Evolutionary conservation across 2,888 invertebrate species (phyloP).

Genomic region (Ormia ochracea): DNA sequence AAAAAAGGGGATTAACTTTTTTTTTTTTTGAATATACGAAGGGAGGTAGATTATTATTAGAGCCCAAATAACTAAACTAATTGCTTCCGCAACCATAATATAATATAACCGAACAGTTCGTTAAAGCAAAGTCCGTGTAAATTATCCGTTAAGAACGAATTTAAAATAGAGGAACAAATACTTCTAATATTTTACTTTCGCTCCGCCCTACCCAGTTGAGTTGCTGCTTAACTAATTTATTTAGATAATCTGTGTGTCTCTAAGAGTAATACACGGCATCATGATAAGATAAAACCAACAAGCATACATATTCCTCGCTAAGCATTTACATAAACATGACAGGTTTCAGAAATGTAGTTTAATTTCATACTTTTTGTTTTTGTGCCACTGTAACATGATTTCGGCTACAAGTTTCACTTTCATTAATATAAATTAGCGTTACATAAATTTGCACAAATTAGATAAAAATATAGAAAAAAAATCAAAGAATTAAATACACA

Average conservation of each 20-base stretch:
- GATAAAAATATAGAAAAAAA: not conserved
- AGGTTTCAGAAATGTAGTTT: not conserved
- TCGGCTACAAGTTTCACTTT: not conserved
- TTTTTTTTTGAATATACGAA: not conserved
- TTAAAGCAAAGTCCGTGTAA: too few species aligned
- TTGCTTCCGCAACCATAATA: too few species aligned
- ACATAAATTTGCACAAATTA: constrained; percentile 42
- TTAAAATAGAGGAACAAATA: too few species aligned
- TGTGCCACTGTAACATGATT: constrained; percentile 4
- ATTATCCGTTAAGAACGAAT: too few species aligned
- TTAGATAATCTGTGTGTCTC: not conserved
- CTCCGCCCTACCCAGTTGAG: too few species aligned
- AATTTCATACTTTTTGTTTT: not conserved
- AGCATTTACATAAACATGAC: constrained; percentile 19
- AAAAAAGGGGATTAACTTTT: too few species aligned
- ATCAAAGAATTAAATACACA: not conserved
- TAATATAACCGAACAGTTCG: too few species aligned
- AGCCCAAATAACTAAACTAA: too few species aligned
- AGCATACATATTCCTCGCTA: not conserved
- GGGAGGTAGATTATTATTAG: not conserved
- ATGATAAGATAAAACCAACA: not conserved
- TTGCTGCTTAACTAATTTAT: not conserved
- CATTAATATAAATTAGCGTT: not conserved
- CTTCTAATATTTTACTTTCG: too few species aligned
- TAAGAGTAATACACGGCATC: too few species aligned